phyloP scores from a whole-genome alignment of 2,797 vertebrate genomes.

The Acridotheres tristis region DNA sequence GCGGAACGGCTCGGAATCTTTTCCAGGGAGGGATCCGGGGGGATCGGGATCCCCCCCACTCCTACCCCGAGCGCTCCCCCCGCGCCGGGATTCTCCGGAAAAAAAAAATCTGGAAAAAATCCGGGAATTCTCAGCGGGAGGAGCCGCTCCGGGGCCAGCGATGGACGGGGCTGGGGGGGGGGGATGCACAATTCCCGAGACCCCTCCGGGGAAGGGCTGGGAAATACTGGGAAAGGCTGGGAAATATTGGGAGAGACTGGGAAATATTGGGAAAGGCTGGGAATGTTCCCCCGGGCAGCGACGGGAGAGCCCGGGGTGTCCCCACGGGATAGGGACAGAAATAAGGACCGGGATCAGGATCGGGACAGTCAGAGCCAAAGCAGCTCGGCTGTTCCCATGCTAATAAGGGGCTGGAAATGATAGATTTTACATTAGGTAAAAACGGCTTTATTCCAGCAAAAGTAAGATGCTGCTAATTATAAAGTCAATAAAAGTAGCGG shows the following conservation, averaged over 20 bases:
- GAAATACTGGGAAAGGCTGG: background rate
- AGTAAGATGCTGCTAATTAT: constrained; percentile 62
- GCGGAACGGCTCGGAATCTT: background rate
- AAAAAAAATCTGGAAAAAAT: background rate
- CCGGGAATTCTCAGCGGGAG: background rate
- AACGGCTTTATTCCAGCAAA: constrained; percentile 50
- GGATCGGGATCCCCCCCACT: background rate
- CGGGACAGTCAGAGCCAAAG: no score
- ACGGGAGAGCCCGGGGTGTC: background rate
- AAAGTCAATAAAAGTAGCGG: constrained; percentile 1
- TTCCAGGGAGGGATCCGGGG: background rate
- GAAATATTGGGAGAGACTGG: background rate
- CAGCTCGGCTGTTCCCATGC: background rate
- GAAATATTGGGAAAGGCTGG: background rate
- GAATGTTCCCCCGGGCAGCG: background rate
- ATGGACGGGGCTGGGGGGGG: fast-evolving
- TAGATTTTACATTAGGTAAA: constrained; percentile 27
- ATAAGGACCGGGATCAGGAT: background rate
- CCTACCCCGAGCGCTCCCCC: background rate
- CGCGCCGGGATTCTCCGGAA: background rate
- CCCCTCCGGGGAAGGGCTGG: background rate
- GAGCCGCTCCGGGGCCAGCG: background rate
- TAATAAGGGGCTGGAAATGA: background rate
- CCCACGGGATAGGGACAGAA: background rate
- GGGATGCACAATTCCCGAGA: background rate